Conservation (phyloP, 2,113 vertebrate species). For the Laticauda laticaudata region DNA sequence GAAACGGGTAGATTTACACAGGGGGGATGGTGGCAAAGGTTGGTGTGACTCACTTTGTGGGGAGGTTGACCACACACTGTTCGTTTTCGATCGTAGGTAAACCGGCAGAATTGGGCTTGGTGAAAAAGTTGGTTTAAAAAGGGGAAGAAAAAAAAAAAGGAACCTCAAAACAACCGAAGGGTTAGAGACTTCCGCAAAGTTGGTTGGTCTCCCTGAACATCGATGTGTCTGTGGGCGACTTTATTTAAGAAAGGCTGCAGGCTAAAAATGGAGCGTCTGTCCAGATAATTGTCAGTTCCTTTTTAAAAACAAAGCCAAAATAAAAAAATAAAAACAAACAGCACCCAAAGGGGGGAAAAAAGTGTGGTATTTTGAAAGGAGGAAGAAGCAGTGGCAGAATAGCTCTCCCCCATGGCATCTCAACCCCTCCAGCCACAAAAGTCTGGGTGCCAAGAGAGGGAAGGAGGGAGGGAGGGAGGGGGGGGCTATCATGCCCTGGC, state of each 20-base stretch:
- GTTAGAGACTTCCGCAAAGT: neutral
- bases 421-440: neutral
- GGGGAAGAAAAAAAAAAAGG: neutral
- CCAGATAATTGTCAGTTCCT: neutral
- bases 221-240: neutral
- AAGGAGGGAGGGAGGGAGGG: neutral
- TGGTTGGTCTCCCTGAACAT: neutral
- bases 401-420: neutral
- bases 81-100: neutral
- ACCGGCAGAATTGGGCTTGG: neutral
- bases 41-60: neutral
- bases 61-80: neutral
- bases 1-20: neutral
- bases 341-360: neutral
- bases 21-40: neutral
- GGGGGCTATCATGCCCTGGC: neutral
- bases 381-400: neutral
- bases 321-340: neutral
- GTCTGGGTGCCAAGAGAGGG: neutral
- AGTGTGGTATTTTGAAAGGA: neutral
- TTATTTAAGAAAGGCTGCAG: neutral
- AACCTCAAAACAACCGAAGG: neutral
- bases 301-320: neutral
- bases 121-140: neutral
- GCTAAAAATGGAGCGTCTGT: neutral